phyloP scores from a whole-genome alignment of 2,113 vertebrate genomes.

The Papio anubis region DNA sequence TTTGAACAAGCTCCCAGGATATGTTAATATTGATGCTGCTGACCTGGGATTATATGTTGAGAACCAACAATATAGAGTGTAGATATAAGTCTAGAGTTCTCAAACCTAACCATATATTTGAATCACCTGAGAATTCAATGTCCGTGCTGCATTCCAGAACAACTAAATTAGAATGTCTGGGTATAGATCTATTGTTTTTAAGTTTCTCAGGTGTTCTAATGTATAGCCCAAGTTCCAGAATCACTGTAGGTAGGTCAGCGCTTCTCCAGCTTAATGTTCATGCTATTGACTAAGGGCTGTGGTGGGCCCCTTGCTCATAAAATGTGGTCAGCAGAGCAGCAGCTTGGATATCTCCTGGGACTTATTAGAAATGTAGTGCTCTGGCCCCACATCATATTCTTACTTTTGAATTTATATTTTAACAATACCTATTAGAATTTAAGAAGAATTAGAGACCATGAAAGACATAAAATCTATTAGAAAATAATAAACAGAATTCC shows the following conservation, averaged over 20 bases:
- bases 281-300: not conserved
- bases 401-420: conserved; percentile 22
- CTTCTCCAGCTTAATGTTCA: not conserved
- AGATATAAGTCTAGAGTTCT: not conserved
- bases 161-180: not conserved
- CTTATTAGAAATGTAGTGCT: not conserved
- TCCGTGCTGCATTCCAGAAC: not conserved
- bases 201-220: not conserved
- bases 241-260: not conserved
- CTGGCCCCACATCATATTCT: not conserved
- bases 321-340: not conserved
- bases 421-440: not conserved
- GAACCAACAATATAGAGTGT: not conserved
- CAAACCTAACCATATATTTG: not conserved
- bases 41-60: not conserved
- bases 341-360: not conserved
- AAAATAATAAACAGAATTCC: not conserved
- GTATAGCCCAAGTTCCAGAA: not conserved
- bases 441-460: not conserved
- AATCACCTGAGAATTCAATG: not conserved
- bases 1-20: not conserved
- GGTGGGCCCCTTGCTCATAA: not conserved
- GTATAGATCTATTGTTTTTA: not conserved
- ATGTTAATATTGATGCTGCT: not conserved
- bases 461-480: not conserved